Conservation (phyloP, 2,113 vertebrate genomes). For the Oryzias woworae region DNA sequence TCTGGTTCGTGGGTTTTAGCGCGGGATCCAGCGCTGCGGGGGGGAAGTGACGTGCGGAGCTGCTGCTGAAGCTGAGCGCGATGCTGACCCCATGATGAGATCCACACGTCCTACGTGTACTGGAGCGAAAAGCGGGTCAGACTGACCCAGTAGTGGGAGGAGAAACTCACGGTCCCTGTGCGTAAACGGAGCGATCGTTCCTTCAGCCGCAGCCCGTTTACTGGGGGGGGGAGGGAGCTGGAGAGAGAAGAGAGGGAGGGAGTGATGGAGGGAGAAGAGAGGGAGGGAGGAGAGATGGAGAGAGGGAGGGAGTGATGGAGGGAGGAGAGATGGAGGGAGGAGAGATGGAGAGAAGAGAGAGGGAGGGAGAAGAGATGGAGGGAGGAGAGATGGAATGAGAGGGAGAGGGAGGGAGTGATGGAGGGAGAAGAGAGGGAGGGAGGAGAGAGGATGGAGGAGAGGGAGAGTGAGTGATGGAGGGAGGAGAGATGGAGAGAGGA, state of each 20-base stretch:
- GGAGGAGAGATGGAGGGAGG: background rate
- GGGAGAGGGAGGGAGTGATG: too few relatives aligned
- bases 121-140: conserved; percentile 31
- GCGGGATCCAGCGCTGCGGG: conserved; percentile 46
- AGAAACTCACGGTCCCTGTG: conserved; percentile 33
- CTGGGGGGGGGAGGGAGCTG: conserved; percentile 23
- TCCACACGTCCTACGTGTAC: conserved; percentile 26
- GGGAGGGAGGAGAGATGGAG: conserved; percentile 19
- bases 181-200: conserved; percentile 34
- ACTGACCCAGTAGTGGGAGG: conserved; percentile 3
- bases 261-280: background rate
- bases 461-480: too few relatives aligned
- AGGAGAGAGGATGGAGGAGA: too few relatives aligned
- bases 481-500: too few relatives aligned
- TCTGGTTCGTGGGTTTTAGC: background rate
- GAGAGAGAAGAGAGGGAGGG: conserved; percentile 8
- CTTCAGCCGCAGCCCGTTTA: conserved; percentile 33
- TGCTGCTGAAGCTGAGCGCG: conserved; percentile 25
- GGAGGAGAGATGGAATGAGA: too few relatives aligned
- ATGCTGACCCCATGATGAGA: conserved; percentile 58
- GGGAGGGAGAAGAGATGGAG: too few relatives aligned
- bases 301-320: conserved; percentile 14
- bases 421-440: too few relatives aligned
- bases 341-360: too few relatives aligned
- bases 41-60: conserved; percentile 50